Evolutionary conservation across 2,797 vertebrate species (phyloP), one percentile per base, ranked within the genome.

Genomic region (Holocentrus rufus): DNA sequence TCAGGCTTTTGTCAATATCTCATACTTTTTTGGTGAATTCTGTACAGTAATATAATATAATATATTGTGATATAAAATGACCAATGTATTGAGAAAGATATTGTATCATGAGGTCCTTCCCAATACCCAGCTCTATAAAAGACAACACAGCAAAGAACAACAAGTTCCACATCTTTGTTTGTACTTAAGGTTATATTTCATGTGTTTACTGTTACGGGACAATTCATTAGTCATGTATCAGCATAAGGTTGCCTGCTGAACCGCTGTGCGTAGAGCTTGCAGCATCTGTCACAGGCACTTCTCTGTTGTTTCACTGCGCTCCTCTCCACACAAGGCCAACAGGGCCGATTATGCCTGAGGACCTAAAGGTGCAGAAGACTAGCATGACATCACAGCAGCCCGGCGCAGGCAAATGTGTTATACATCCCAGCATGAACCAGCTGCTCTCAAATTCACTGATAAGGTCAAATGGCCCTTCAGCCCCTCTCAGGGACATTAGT

Each of bases 401-500:
- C 15, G 30, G n/a, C 47, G 13, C 63, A 54, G 71, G 56, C n/a
- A 47, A 17, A 72, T 62, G 44, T 49, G 58, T 72, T 71, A 30
- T 20, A 31, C 23, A 1, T 64, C 60, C 62, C 63, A 53, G 71
- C 34, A 17, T 65, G 60, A 78, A 72, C 57, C 34, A 11, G 57
- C 76, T 71, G 62, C 72, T 77, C 75, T 71, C 54, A 25, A 62
- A 80, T 57, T n/a, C 65, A n/a, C 31, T 7, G 47, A 76, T 79
- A 76, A 80, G 81, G 72, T 72, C 86, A 83, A 89, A 87, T 82
- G 71, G 71, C 70, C 71, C 84, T 85, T 79, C 50, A 81, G 18
- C 22, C 0, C 3, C 66, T 56, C 76, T 61, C 65, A 36, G 65
- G 68, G 60, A 79, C 63, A 75, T 69, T 34, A 69, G 65, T 46